phyloP scores from a whole-genome alignment of 2,797 vertebrate genomes.

The Hippocampus kuda region DNA sequence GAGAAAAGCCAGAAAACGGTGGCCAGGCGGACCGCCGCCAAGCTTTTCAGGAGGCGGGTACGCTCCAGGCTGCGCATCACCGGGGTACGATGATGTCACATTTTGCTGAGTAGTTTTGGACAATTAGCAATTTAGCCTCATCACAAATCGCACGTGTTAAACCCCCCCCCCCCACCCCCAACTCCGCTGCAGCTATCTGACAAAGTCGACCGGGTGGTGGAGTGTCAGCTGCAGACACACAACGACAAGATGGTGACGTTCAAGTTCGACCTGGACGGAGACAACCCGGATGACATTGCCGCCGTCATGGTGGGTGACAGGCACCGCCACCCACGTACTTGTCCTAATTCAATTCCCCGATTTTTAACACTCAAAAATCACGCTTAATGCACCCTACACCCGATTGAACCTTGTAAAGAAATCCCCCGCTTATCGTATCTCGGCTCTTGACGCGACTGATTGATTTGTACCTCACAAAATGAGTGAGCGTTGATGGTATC shows the following conservation, averaged over 20 bases:
- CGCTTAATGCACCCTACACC: too few relatives aligned
- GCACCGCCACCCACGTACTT: background rate
- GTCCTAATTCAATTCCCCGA: too few relatives aligned
- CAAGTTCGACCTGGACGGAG: slow-evolving; percentile 93
- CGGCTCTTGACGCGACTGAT: background rate
- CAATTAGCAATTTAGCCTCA: background rate
- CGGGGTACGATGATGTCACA: slow-evolving; percentile 65
- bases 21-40: slow-evolving; percentile 61
- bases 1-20: slow-evolving; percentile 65
- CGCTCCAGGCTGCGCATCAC: slow-evolving; percentile 87
- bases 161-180: accelerated
- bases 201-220: slow-evolving; percentile 90
- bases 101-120: background rate
- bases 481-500: background rate
- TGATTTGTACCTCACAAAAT: background rate
- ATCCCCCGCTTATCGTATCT: background rate
- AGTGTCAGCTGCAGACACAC: slow-evolving; percentile 97
- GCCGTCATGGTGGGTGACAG: slow-evolving; percentile 80
- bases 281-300: slow-evolving; percentile 92
- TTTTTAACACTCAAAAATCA: too few relatives aligned
- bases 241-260: slow-evolving; percentile 99
- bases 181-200: slow-evolving; percentile 77
- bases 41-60: slow-evolving; percentile 77
- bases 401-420: too few relatives aligned
- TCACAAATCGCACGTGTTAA: too few relatives aligned